Percentiles rank a stretch among this genome's conserved stretches.
phyloP scores from a whole-genome alignment of 2,113 vertebrate genomes.

The Mystacornis crossleyi region DNA sequence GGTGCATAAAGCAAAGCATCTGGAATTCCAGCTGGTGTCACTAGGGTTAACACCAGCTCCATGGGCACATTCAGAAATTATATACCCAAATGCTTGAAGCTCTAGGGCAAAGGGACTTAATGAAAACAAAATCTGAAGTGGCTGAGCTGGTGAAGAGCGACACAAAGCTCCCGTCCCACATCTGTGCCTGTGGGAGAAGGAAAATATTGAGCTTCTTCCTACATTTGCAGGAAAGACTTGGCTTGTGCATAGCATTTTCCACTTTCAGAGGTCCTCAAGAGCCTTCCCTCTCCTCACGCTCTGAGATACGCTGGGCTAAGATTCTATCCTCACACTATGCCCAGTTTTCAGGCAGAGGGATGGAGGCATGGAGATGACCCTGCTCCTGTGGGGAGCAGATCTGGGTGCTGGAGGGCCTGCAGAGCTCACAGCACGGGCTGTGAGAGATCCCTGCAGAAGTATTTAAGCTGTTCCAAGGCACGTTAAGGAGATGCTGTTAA shows the following conservation, averaged over 20 bases:
- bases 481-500: neutral
- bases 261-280: neutral
- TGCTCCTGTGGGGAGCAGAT: neutral
- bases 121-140: neutral
- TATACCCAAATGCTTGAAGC: neutral
- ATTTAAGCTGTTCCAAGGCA: neutral
- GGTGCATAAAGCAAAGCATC: neutral
- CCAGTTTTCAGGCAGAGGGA: neutral
- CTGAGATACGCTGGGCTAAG: neutral
- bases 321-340: no score
- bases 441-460: conserved; percentile 9
- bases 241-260: neutral
- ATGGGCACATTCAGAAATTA: neutral
- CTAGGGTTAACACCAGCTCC: neutral
- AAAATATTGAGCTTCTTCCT: neutral
- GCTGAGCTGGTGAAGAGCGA: neutral
- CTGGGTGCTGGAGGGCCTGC: accelerated
- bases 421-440: neutral
- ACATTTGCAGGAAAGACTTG: neutral
- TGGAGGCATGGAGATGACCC: neutral
- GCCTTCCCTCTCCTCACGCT: accelerated
- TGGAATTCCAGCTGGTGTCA: neutral
- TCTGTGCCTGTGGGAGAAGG: neutral
- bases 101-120: neutral
- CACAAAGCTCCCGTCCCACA: neutral